Base-by-base conservation (phyloP, 2,113 vertebrate species). In the Tinamus guttatus region DNA sequence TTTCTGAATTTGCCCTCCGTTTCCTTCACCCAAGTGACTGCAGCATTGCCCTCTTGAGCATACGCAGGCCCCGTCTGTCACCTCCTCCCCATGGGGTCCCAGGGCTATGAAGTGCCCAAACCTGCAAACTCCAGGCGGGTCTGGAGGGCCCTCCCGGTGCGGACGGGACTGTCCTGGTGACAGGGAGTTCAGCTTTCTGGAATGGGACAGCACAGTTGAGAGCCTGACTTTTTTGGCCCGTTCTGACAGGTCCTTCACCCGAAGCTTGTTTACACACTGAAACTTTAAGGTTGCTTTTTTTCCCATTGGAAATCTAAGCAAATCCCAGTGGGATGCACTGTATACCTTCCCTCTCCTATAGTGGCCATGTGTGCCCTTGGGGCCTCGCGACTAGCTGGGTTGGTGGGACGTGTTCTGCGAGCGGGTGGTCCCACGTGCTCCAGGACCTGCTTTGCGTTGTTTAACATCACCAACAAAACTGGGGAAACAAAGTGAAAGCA, bases 181-280 rank as follows among this genome's bases (percentile, higher is more conserved):
- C 56, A 60, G 38, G 27, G 5, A 3, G 90, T 52, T 10, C 49
- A n/a, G 47, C 71, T 74, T 69, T 76, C 20, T 40, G 77, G 2
- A 11, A 0, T 17, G 25, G 28, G 58, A 40, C 43, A 0, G 58
- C 22, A 27, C 9, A 6, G 5, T 36, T 69, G 1, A 0, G 32
- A 83, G 60, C 68, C 68, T 90, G 36, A 64, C 63, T 65, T 89
- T 76, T 38, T 79, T 13, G 15, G 7, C 58, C 68, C 0, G 0
- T 69, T 16, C 85, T 43, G 47, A 9, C 59, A 80, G 54, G 54
- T 54, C 0, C 1, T 87, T 95, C 76, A 18, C 62, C 60, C 67
- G 63, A 24, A 77, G 68, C 3, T 19, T 14, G 24, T 43, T 24
- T 30, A 3, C 43, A 38, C n/a, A 7, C 49, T 83, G 73, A 19